Evolutionary conservation across 2,888 invertebrate species (phyloP).

Genomic region (Axea sp.): DNA sequence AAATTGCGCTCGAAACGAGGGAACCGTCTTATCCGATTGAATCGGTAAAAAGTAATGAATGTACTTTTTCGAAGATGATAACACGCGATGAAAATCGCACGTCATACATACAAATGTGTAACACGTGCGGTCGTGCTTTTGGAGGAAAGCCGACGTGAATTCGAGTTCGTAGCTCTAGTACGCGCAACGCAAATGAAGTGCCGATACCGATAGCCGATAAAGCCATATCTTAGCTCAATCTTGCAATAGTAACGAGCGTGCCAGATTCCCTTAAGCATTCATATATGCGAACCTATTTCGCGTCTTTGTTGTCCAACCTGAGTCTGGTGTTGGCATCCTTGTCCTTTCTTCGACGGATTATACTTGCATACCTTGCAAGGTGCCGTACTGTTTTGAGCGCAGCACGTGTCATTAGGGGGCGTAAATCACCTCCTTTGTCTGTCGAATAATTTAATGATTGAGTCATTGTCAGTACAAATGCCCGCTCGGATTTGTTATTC

Average conservation of each 20-base stretch:
- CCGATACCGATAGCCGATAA: constrained; percentile 70
- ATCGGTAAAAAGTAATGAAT: constrained; percentile 52
- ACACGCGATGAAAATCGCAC: constrained; percentile 60
- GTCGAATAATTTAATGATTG: constrained; percentile 56
- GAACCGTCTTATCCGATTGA: constrained; percentile 43
- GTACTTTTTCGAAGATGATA: constrained; percentile 56
- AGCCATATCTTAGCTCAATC: constrained; percentile 67
- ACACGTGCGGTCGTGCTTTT: constrained; percentile 37
- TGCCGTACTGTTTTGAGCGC: constrained; percentile 55
- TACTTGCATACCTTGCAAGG: constrained; percentile 76
- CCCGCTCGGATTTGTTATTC: constrained; percentile 19
- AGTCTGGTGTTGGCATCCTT: neutral
- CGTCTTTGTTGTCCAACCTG: neutral
- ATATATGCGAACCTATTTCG: constrained; percentile 73
- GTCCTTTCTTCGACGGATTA: constrained; percentile 68
- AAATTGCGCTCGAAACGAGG: constrained; percentile 36
- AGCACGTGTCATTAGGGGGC: constrained; percentile 60
- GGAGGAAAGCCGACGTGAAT: constrained; percentile 31
- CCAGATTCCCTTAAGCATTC: constrained; percentile 78
- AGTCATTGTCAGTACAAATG: constrained; percentile 44
- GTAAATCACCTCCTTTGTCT: constrained; percentile 56
- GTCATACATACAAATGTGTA: constrained; percentile 61
- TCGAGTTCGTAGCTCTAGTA: constrained; percentile 10
- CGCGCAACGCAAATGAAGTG: constrained; percentile 60
- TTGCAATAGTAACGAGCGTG: constrained; percentile 73